Base-by-base conservation (phyloP, 1,140 invertebrate genomes). In the Solenopsis fugax region DNA sequence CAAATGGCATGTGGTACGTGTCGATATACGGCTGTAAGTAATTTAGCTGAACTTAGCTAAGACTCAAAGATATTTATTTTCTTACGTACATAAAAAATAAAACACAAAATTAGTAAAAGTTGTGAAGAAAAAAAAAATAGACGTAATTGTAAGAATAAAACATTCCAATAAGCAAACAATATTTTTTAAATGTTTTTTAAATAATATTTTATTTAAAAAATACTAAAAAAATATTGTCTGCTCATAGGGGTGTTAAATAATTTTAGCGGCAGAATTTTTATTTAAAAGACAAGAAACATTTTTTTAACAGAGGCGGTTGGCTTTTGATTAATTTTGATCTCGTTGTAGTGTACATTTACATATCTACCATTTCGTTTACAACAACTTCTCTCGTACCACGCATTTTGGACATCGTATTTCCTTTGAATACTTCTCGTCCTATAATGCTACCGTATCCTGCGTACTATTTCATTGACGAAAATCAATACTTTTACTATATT, bases 391-490 rank as follows among this genome's bases (percentile, higher is more conserved):
- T 81, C 2, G 3, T 29, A 4, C 78, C 78, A 29, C 64, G 13
- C 10, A 29, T 81, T 4, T 24, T 81, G 50, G 78, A 81, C 6
- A 4, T n/a, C 2, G 0, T 81, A 10, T 29, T 45, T 29, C 78
- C 78, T 0, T 50, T 81, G 7, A 81, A 81, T 7, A 16, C 0
- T 34, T 81, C 78, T 13, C 78, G 64, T 13, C 64, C 78, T 2
- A 7, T 64, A 64, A 56, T 56, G n/a, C 1, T 81, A 7, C 5
- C 64, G 9, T 54, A 45, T 71, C 65, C 29, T 3, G 64, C 78
- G 2, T 45, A 81, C 1, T 81, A 81, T 45, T 81, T 71, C 21
- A 34, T 81, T 1, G 50, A 81, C 34, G 64, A 81, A 29, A 29
- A 54, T 18, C 7, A 6, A 56, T 81, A 81, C 16, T 81, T 81